A percentile compares a stretch with the other conserved stretches of the same genome.
phyloP scores from a whole-genome alignment of 2,888 invertebrate species.

The Mimachlamys varia region DNA sequence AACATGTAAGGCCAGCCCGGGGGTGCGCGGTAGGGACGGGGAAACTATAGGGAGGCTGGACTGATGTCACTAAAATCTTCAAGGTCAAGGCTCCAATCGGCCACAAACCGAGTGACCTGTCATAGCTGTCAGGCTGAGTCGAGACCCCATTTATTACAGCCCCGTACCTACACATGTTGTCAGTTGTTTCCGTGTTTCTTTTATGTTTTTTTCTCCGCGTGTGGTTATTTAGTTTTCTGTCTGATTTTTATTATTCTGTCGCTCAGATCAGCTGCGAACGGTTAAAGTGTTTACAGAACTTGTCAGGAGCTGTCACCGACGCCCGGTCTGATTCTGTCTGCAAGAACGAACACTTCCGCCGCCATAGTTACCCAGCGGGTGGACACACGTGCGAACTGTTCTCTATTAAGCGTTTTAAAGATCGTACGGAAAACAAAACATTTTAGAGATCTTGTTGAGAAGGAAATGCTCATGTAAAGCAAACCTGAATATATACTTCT shows the following conservation, averaged over 20 bases:
- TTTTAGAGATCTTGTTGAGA: background rate
- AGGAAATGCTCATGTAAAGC: background rate
- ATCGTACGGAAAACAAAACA: background rate
- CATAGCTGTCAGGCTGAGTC: background rate
- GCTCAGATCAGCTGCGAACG: slow-evolving; percentile 28
- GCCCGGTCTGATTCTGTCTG: background rate
- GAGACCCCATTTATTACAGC: background rate
- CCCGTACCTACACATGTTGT: slow-evolving; percentile 18
- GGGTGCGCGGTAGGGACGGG: background rate
- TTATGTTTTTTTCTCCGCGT: slow-evolving; percentile 29
- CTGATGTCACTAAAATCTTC: background rate
- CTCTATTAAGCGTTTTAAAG: background rate
- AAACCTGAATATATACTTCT: background rate
- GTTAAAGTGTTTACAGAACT: slow-evolving; percentile 27
- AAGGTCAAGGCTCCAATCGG: background rate
- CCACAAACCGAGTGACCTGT: background rate
- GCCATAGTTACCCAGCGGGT: background rate
- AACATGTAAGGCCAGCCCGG: background rate
- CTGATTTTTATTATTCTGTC: slow-evolving; percentile 36
- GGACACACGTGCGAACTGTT: slow-evolving; percentile 15
- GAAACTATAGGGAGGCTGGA: background rate
- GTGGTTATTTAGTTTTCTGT: slow-evolving; percentile 31
- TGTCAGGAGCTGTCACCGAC: background rate
- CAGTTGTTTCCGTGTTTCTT: slow-evolving; percentile 6
- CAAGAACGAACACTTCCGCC: slow-evolving; percentile 18